phyloP scores from a whole-genome alignment of 2,113 vertebrate species.

The Edolisoma coerulescens region DNA sequence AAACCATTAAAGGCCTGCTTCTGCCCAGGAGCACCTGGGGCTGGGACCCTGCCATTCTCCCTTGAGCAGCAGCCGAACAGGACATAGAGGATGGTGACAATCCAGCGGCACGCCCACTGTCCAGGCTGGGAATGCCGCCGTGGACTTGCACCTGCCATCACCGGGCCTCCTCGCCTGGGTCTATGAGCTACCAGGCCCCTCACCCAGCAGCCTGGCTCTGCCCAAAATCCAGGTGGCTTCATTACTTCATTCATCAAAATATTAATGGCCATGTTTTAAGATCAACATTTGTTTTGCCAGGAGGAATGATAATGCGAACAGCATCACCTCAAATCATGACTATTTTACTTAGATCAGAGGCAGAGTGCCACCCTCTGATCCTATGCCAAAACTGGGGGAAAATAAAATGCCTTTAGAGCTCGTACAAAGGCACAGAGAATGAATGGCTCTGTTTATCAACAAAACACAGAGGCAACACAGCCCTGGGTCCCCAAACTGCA shows the following conservation, averaged over 20 bases:
- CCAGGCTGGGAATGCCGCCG: accelerated
- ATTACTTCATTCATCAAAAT: not conserved
- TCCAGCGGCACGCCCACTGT: too few species aligned
- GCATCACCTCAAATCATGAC: not conserved
- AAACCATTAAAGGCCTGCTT: not conserved
- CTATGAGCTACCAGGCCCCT: not conserved
- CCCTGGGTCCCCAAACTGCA: accelerated
- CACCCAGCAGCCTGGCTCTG: not conserved
- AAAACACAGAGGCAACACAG: not conserved
- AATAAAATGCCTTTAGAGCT: not conserved
- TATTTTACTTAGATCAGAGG: constrained; percentile 13
- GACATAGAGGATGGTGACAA: not conserved
- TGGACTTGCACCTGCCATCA: not conserved
- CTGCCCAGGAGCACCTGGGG: not conserved
- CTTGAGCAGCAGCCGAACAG: not conserved
- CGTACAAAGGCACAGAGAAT: not conserved
- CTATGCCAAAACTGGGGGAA: not conserved
- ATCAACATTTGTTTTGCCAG: constrained; percentile 47
- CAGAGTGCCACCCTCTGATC: not conserved
- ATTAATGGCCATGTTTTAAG: constrained; percentile 11
- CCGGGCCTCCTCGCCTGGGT: not conserved
- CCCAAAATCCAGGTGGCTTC: constrained; percentile 15
- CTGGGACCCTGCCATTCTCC: not conserved
- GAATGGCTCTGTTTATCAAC: not conserved
- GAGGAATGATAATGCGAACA: constrained; percentile 26